A percentile compares a stretch with the other conserved stretches of the same genome.
Evolutionary conservation across 2,797 vertebrate species (phyloP).

Genomic region (Poeciliopsis infans): DNA sequence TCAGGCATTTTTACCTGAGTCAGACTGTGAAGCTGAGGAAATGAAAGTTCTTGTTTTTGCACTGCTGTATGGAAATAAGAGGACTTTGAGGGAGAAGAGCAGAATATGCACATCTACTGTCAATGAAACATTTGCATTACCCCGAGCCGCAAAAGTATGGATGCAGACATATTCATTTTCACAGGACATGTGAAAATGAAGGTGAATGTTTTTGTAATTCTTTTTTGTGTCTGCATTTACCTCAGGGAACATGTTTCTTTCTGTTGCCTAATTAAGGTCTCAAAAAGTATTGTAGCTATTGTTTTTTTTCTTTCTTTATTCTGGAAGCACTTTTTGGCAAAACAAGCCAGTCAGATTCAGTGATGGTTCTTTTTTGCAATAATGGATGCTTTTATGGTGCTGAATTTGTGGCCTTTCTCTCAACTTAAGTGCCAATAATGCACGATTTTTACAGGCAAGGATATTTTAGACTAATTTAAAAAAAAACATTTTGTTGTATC

Average conservation of each 20-base stretch:
- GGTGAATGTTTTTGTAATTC: too few relatives aligned
- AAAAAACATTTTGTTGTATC: not conserved
- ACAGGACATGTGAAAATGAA: not conserved
- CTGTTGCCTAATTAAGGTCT: slow-evolving; percentile 7
- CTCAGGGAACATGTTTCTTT: slow-evolving; percentile 55
- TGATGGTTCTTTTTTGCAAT: not conserved
- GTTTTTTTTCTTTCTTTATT: not conserved
- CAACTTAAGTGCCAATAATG: not conserved
- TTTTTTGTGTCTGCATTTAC: slow-evolving; percentile 35
- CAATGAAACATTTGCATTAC: slow-evolving; percentile 15
- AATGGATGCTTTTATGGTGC: slow-evolving; percentile 9
- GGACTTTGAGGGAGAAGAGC: slow-evolving; percentile 7
- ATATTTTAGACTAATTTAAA: not conserved
- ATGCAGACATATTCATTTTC: slow-evolving; percentile 4
- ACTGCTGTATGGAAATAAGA: not conserved
- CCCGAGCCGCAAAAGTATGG: not conserved
- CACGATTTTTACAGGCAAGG: not conserved
- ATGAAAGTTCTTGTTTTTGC: not conserved
- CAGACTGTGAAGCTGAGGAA: slow-evolving; percentile 12
- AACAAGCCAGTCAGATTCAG: not conserved
- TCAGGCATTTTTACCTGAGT: not conserved
- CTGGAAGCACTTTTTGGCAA: not conserved
- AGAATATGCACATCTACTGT: slow-evolving; percentile 12
- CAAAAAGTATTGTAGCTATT: not conserved
- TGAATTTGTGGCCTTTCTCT: slow-evolving; percentile 18